Evolutionary conservation across 2,797 vertebrate species (phyloP).

Genomic region (Mormyrus hasselquistii): DNA sequence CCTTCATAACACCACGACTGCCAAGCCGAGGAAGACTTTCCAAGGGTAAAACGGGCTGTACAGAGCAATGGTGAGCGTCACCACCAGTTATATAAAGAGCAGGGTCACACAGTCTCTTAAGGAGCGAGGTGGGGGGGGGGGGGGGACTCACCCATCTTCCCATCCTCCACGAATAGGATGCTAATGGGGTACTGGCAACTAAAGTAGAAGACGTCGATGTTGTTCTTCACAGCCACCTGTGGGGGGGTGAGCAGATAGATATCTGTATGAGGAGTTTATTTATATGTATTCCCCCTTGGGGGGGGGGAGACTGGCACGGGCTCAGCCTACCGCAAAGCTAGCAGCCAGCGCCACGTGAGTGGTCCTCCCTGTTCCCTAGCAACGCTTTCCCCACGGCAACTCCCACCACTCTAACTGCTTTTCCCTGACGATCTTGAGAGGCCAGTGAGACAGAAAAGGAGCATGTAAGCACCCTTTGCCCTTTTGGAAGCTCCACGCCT

Average conservation of each 20-base stretch:
- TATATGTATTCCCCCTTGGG: neutral
- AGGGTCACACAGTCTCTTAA: neutral
- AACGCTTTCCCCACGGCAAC: neutral
- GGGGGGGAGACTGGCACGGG: neutral
- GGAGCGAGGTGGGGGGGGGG: neutral
- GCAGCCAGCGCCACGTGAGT: neutral
- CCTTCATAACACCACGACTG: neutral
- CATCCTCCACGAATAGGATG: constrained; percentile 90
- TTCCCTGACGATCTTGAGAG: neutral
- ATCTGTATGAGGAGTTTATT: neutral
- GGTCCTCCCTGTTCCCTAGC: constrained; percentile 7
- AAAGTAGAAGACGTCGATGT: constrained; percentile 98
- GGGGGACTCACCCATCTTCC: constrained; percentile 89
- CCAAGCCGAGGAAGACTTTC: neutral
- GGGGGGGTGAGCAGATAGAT: constrained; percentile 26
- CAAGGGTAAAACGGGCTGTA: neutral
- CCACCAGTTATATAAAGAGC: neutral
- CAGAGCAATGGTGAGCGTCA: neutral
- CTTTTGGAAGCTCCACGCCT: neutral
- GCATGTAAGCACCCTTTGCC: neutral
- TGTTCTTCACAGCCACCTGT: constrained; percentile 95
- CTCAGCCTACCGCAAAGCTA: neutral
- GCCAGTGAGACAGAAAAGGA: neutral
- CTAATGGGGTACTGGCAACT: constrained; percentile 92
- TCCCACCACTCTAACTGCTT: neutral